Conservation (phyloP, 2,797 vertebrate genomes). For the Tenualosa ilisha region DNA sequence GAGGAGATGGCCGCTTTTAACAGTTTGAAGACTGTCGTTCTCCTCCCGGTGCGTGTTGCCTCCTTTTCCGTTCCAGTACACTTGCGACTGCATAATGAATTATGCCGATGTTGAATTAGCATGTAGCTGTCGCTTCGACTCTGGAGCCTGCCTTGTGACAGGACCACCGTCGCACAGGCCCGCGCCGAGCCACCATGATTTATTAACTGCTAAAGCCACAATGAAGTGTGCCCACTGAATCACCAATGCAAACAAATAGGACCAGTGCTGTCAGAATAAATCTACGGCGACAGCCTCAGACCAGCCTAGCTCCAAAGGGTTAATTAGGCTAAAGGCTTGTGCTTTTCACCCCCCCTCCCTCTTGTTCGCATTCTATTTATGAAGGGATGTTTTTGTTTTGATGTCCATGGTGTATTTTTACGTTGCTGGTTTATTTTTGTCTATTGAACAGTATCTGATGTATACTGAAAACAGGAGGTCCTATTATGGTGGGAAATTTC, state of each 20-base stretch:
- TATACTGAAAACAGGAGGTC: background rate
- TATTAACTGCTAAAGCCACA: constrained; percentile 74
- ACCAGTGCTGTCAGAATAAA: constrained; percentile 67
- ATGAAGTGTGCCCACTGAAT: constrained; percentile 72
- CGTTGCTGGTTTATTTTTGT: background rate
- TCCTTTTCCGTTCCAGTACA: constrained; percentile 74
- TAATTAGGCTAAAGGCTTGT: constrained; percentile 66
- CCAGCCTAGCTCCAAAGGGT: constrained; percentile 62
- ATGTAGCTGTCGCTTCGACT: constrained; percentile 74
- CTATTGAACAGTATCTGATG: background rate
- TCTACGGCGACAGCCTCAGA: constrained; percentile 62
- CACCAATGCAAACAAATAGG: constrained; percentile 73
- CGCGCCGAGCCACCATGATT: constrained; percentile 66
- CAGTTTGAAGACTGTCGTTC: constrained; percentile 68
- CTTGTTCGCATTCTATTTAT: constrained; percentile 18
- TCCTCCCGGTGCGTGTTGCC: constrained; percentile 69
- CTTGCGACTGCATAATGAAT: constrained; percentile 80
- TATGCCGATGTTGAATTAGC: constrained; percentile 81
- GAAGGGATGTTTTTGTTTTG: background rate
- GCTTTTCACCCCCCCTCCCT: constrained; percentile 34
- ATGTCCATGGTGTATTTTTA: background rate
- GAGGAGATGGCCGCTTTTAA: constrained; percentile 68
- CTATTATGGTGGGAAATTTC: background rate
- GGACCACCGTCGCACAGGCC: constrained; percentile 72
- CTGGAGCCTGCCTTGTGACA: constrained; percentile 70